Conservation (phyloP, 2,113 vertebrate species). For the Leptocoma aspasia region DNA sequence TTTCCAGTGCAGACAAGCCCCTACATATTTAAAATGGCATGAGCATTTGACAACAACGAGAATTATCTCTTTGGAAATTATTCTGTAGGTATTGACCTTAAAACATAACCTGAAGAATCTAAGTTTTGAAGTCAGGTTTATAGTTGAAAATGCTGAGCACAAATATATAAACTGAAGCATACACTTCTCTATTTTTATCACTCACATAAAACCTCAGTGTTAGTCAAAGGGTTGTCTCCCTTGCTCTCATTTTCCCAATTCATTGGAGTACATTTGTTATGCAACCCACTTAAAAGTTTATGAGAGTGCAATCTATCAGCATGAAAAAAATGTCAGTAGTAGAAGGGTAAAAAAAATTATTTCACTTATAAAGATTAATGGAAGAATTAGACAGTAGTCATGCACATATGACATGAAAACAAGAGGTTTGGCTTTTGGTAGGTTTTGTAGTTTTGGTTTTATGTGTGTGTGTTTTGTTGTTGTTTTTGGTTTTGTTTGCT, state of each 20-base stretch:
- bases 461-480: not conserved
- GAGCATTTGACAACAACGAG: not conserved
- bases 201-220: not conserved
- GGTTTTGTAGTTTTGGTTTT: not conserved
- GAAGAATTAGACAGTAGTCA: not conserved
- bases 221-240: not conserved
- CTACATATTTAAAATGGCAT: not conserved
- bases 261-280: not conserved
- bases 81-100: not conserved
- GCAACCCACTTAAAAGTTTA: not conserved
- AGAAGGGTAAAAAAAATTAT: not conserved
- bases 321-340: not conserved
- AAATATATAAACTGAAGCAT: not conserved
- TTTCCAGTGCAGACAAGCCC: not conserved
- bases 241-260: not conserved
- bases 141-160: not conserved
- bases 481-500: not conserved
- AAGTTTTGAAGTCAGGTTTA: not conserved
- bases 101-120: not conserved
- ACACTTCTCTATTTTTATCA: not conserved
- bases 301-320: not conserved
- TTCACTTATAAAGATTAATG: constrained; percentile 1
- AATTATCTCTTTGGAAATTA: not conserved
- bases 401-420: not conserved
- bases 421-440: not conserved